Evolutionary conservation across 2,888 invertebrate species (phyloP), one percentile per base, ranked within the genome.

Genomic region (Oscheius onirici): DNA sequence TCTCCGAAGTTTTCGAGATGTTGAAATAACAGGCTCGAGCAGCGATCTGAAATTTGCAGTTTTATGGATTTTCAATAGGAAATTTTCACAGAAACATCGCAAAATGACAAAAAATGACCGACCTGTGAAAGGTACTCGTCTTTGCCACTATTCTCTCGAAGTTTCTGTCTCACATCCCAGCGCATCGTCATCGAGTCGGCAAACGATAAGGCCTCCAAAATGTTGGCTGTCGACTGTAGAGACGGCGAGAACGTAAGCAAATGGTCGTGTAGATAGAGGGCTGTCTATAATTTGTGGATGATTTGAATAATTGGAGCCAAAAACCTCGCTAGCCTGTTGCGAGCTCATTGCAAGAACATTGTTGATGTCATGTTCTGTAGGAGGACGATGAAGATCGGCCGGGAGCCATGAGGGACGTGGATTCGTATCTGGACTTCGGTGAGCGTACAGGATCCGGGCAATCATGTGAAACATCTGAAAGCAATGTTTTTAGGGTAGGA

Each of bases 381-480:
- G 41, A 40, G 66, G 51, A 17, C 66, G 51, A 20, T 66, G 61
- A n/a, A 61, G 28, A 20, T 44, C 15, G 10, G n/a, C 46, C 13
- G 46, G 44, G 1, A 61, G 46, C 44, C 46, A 61, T 20, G 10
- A 13, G 41, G 44, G 46, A n/a, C 22, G 22, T 15, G 26, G 28
- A 20, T n/a, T 24, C 40, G 24, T 1, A 11, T n/a, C 41, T 11
- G 46, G n/a, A 6, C 8, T 20, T 17, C 66, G 8, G 10, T 66
- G 24, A 0, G 66, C 52, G 22, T 66, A 22, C 52, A 66, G n/a
- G n/a, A 66, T 54, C 17, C 66, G 66, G 15, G 40, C 66, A 26
- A 66, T 22, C 66, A 66, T 66, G 41, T 66, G 66, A 41, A 66
- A 66, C 40, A 22, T 66, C 66, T 66, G 44, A 20, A 61, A 17